Conservation (phyloP, 2,113 vertebrate species). For the Meriones unguiculatus region DNA sequence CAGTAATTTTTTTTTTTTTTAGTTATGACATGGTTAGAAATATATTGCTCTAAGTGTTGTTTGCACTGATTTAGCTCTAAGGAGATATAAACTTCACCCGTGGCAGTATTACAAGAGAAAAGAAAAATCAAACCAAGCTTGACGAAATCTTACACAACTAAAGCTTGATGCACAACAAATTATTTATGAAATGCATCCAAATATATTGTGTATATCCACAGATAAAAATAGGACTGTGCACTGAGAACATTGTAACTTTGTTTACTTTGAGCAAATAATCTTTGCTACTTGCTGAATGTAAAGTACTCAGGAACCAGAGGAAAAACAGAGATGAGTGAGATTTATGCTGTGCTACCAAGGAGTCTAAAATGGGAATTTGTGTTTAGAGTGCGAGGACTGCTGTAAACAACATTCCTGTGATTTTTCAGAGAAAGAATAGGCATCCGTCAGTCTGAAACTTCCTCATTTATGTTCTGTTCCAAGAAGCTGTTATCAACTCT, state of each 20-base stretch:
- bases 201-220: neutral
- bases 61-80: slow-evolving; percentile 71
- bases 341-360: neutral
- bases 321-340: neutral
- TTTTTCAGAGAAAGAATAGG: neutral
- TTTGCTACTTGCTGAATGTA: neutral
- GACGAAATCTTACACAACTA: slow-evolving; percentile 21
- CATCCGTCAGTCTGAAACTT: neutral
- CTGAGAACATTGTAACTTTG: neutral
- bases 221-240: neutral
- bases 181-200: slow-evolving; percentile 45
- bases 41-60: slow-evolving; percentile 66
- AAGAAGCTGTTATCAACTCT: neutral
- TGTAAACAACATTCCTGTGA: neutral
- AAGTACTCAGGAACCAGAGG: neutral
- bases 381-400: neutral
- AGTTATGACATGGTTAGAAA: slow-evolving; percentile 69
- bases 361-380: neutral
- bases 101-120: slow-evolving; percentile 54
- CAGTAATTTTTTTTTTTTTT: slow-evolving; percentile 48
- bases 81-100: slow-evolving; percentile 64
- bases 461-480: neutral
- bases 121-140: slow-evolving; percentile 47
- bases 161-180: slow-evolving; percentile 33
- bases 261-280: slow-evolving; percentile 41